Conservation (phyloP, 2,888 invertebrate species). For the Invenusta paracnida region DNA sequence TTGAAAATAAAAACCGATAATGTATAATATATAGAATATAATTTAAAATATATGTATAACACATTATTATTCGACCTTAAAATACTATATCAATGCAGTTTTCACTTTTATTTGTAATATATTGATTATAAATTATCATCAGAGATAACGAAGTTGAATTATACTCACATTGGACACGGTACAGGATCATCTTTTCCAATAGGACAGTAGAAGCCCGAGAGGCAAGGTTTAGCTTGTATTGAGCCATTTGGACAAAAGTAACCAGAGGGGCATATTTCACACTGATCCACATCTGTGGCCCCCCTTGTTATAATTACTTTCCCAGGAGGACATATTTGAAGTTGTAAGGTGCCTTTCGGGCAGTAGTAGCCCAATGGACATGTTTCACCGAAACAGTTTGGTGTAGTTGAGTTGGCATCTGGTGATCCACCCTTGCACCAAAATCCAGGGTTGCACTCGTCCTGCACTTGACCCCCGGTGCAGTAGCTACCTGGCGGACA, state of each 20-base stretch:
- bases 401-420: slow-evolving; percentile 49
- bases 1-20: too few species aligned
- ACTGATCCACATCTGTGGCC: slow-evolving; percentile 51
- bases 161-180: slow-evolving; percentile 24
- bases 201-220: slow-evolving; percentile 54
- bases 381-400: slow-evolving; percentile 51
- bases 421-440: slow-evolving; percentile 51
- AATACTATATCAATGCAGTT: too few species aligned
- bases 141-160: too few species aligned
- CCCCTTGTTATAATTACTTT: slow-evolving; percentile 54
- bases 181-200: slow-evolving; percentile 15
- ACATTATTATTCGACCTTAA: too few species aligned
- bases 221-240: slow-evolving; percentile 53
- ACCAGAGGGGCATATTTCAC: slow-evolving; percentile 56
- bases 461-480: slow-evolving; percentile 52
- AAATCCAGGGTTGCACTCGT: slow-evolving; percentile 54
- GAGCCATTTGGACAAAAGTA: slow-evolving; percentile 53
- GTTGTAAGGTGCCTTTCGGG: slow-evolving; percentile 51
- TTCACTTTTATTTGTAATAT: too few species aligned
- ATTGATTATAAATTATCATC: too few species aligned
- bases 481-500: slow-evolving; percentile 56
- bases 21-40: too few species aligned
- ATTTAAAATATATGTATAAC: too few species aligned
- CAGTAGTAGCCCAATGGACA: slow-evolving; percentile 58
- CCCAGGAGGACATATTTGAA: slow-evolving; percentile 51